Evolutionary conservation across 2,797 vertebrate species (phyloP).

Genomic region (Fistularia tabacaria): DNA sequence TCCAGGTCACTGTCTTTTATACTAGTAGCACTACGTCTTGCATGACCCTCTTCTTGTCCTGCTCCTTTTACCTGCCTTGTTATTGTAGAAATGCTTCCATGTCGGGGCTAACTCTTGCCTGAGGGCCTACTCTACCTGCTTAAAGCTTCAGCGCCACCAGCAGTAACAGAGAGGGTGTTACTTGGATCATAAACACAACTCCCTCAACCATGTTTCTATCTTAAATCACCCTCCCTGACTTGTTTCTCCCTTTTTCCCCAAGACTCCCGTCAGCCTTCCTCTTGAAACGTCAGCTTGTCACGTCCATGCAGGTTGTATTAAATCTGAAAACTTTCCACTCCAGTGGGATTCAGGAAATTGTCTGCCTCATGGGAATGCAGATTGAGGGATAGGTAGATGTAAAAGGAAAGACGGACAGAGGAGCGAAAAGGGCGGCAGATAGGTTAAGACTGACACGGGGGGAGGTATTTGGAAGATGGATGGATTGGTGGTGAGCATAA

Average conservation of each 20-base stretch:
- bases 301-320: slow-evolving; percentile 53
- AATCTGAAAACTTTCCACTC: slow-evolving; percentile 74
- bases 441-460: slow-evolving; percentile 19
- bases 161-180: too few species aligned
- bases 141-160: too few species aligned
- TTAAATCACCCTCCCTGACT: too few species aligned
- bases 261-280: slow-evolving; percentile 9
- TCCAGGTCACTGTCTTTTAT: slow-evolving; percentile 9
- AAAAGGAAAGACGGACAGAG: slow-evolving; percentile 29
- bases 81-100: too few species aligned
- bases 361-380: slow-evolving; percentile 57
- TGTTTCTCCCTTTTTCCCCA: too few species aligned
- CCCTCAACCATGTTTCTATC: slow-evolving; percentile 6
- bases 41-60: background rate
- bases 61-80: background rate
- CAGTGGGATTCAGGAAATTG: slow-evolving; percentile 68
- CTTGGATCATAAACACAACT: slow-evolving; percentile 16
- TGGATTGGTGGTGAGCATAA: slow-evolving; percentile 41
- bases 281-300: slow-evolving; percentile 57
- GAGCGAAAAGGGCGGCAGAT: slow-evolving; percentile 22
- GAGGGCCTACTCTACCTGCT: too few species aligned
- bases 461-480: slow-evolving; percentile 51
- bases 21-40: slow-evolving; percentile 1
- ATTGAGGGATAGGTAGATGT: slow-evolving; percentile 43
- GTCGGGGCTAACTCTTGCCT: too few species aligned